phyloP scores from a whole-genome alignment of 1,140 invertebrate genomes.

The Trichonephila clavata region DNA sequence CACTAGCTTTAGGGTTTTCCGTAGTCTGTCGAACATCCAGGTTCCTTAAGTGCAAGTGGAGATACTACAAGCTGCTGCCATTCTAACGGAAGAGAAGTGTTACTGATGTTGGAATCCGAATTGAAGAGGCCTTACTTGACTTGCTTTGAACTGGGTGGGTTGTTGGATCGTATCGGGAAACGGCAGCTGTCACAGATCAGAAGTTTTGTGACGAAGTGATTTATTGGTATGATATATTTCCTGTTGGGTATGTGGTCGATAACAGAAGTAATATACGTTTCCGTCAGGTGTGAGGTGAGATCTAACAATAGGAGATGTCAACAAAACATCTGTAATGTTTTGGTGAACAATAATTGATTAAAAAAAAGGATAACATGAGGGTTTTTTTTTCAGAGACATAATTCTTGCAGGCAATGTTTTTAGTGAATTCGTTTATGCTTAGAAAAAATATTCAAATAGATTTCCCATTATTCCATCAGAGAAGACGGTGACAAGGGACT shows the following conservation, averaged over 20 bases:
- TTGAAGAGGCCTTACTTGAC: not conserved
- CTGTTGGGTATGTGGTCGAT: not conserved
- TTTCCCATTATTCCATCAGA: no score
- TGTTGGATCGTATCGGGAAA: slow-evolving; percentile 1
- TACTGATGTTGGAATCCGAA: not conserved
- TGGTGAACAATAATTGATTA: no score
- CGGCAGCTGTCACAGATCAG: not conserved
- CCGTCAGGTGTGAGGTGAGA: no score
- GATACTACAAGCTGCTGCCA: not conserved
- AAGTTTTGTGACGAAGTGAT: not conserved
- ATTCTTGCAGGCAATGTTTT: no score
- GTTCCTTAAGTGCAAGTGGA: not conserved
- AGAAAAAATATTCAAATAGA: no score
- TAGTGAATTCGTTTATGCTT: no score
- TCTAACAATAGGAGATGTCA: no score
- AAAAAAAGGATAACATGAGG: no score
- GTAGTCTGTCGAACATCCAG: not conserved
- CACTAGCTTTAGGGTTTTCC: slow-evolving; percentile 6
- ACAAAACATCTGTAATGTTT: no score
- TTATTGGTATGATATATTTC: not conserved
- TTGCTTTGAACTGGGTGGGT: not conserved
- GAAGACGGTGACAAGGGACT: no score
- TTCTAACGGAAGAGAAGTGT: slow-evolving; percentile 5
- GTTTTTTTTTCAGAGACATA: no score
- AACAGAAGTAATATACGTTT: not conserved